Conservation (phyloP, 2,888 invertebrate species). For the Drosophila koepferae region DNA sequence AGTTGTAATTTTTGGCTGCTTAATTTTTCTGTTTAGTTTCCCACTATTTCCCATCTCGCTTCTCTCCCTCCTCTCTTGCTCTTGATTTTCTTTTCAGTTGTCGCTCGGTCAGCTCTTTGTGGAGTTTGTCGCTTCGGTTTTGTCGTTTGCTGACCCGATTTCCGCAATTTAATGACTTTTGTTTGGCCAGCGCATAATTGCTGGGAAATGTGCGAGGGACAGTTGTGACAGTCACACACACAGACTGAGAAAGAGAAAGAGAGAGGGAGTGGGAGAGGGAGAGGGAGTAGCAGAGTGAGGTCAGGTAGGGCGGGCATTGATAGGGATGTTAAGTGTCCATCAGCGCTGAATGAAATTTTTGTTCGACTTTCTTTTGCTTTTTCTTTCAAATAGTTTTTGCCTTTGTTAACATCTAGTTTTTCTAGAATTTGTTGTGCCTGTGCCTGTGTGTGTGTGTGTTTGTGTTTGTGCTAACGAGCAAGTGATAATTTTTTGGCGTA, state of each 20-base stretch:
- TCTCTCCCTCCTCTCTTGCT: not conserved
- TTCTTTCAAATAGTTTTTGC: slow-evolving; percentile 41
- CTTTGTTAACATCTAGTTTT: slow-evolving; percentile 44
- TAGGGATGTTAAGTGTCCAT: slow-evolving; percentile 58
- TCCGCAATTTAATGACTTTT: slow-evolving; percentile 81
- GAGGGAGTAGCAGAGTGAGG: not conserved
- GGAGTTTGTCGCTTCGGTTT: slow-evolving; percentile 44
- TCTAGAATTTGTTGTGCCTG: slow-evolving; percentile 8
- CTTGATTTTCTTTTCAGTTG: slow-evolving; percentile 22
- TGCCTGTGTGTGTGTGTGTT: slow-evolving; percentile 25
- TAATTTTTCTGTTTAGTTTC: slow-evolving; percentile 52
- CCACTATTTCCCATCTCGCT: not conserved
- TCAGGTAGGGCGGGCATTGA: slow-evolving; percentile 35
- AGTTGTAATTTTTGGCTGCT: slow-evolving; percentile 63
- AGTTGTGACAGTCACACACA: slow-evolving; percentile 5
- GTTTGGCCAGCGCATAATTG: slow-evolving; percentile 78
- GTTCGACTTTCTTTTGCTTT: slow-evolving; percentile 60
- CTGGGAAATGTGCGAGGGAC: slow-evolving; percentile 62
- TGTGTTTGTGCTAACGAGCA: slow-evolving; percentile 67
- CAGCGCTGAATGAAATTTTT: slow-evolving; percentile 65
- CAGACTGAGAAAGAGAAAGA: not conserved
- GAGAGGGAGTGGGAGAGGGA: too few relatives aligned
- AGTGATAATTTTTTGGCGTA: slow-evolving; percentile 76
- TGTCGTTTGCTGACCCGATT: slow-evolving; percentile 76
- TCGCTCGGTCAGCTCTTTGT: slow-evolving; percentile 44